Evolutionary conservation across 92 coral and sea anemone species (phyloP), one percentile per base, ranked within the genome.

Genomic region (Epizoanthus stellaris): DNA sequence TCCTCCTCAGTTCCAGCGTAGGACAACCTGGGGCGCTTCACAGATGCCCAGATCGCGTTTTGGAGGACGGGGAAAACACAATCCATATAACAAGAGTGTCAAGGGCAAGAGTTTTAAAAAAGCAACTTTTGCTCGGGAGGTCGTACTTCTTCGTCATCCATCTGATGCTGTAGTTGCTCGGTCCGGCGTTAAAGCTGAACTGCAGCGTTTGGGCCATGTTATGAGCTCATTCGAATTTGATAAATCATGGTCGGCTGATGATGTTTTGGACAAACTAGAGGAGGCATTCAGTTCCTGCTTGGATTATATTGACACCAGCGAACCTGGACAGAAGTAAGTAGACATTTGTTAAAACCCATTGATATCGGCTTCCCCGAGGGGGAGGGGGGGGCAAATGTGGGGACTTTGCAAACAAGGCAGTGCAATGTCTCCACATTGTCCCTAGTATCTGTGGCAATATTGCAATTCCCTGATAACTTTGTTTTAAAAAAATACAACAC

Each of bases 1-100:
- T 62, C 80, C 56, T 57, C 87, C 87, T 57, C 82, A 84, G n/a
- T 84, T 84, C 36, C 87, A 84, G 43, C 82, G 19, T 10, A 60
- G 82, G 47, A 63, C 73, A 17, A 57, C 40, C 3, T 73, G 71
- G 73, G 73, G 68, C 40, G 60, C 65, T 20, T 54, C 70, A 65
- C 76, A 56, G 52, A 38, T 70, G 3, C 3, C 71, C 20, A 38
- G 71, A 11, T 40, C 80, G 13, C 81, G 79, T 13, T 3, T 25
- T 56, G 8, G 9, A n/a, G 17, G 75, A 12, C 75, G 54, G 75
- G 75, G 75, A 70, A 70, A 70, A 3, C 75, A 70, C 34, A 70
- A 71, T n/a, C 70, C 81, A 14, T 58, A 73, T 43, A 62, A 17
- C 34, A 40, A 7, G 45, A 61, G 70, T 21, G 45, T 19, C 9